A percentile compares a stretch with the other conserved stretches of the same genome.
Evolutionary conservation across 2,113 vertebrate species (phyloP).

Genomic region (Rhea pennata): DNA sequence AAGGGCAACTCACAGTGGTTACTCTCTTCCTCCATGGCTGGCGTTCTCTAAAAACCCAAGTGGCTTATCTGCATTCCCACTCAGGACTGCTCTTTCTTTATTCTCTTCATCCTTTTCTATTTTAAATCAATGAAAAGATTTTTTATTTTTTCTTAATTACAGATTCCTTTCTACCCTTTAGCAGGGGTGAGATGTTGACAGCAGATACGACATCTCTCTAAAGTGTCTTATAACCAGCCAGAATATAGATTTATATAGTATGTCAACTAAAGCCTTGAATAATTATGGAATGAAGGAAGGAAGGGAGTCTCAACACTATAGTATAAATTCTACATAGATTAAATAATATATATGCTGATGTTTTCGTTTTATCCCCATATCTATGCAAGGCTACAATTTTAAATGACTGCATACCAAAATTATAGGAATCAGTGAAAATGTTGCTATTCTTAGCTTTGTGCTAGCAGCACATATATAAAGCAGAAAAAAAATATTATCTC

Average conservation of each 20-base stretch:
- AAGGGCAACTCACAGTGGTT: constrained; percentile 6
- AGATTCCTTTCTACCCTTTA: neutral
- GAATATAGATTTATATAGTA: neutral
- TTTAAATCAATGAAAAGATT: neutral
- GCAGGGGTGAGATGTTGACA: neutral
- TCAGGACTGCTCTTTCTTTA: neutral
- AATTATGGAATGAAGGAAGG: neutral
- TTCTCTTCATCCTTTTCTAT: neutral
- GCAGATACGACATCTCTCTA: neutral
- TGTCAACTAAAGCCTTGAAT: neutral
- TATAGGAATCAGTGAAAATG: neutral
- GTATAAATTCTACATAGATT: neutral
- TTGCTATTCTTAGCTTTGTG: neutral
- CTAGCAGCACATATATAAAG: neutral
- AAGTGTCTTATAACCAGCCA: neutral
- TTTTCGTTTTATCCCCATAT: neutral
- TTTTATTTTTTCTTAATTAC: neutral
- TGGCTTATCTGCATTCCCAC: neutral
- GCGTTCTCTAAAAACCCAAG: neutral
- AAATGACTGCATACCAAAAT: neutral
- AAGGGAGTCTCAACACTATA: neutral
- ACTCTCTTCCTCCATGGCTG: neutral
- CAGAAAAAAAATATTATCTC: neutral
- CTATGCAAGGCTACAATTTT: neutral
- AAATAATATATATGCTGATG: neutral